Conservation (phyloP, 1,140 invertebrate genomes). For the Lepidurus packardi region DNA sequence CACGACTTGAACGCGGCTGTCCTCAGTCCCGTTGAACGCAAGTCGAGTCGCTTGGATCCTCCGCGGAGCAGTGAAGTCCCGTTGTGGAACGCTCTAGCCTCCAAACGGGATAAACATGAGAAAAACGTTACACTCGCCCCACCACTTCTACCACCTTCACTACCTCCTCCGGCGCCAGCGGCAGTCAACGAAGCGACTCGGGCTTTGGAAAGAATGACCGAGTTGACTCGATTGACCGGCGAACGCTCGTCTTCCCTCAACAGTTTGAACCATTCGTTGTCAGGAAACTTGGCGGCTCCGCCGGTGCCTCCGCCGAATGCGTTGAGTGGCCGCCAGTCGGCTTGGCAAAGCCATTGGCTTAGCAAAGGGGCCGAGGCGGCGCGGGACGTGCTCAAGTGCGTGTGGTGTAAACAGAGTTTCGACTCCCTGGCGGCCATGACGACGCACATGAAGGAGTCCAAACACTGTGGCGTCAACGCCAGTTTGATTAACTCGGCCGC, state of each 20-base stretch:
- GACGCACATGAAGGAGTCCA: slow-evolving; percentile 91
- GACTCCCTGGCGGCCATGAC: slow-evolving; percentile 81
- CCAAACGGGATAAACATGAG: slow-evolving; percentile 31
- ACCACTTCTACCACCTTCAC: slow-evolving; percentile 37
- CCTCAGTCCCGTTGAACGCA: not conserved
- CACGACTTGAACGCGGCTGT: not conserved
- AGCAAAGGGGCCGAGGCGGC: slow-evolving; percentile 88
- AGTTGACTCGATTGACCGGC: slow-evolving; percentile 73
- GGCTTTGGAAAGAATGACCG: slow-evolving; percentile 85
- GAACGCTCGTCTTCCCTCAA: slow-evolving; percentile 44
- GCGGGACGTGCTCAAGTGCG: slow-evolving; percentile 88
- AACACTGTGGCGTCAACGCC: slow-evolving; percentile 60
- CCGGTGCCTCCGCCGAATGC: slow-evolving; percentile 52
- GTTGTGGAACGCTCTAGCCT: slow-evolving; percentile 22
- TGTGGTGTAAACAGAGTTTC: slow-evolving; percentile 93
- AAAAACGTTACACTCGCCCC: no score
- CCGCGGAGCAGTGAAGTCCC: not conserved
- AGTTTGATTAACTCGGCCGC: slow-evolving; percentile 31
- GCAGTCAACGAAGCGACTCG: slow-evolving; percentile 72
- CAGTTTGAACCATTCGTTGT: not conserved
- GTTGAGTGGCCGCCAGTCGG: slow-evolving; percentile 41
- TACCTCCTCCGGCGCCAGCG: slow-evolving; percentile 48
- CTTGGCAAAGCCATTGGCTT: slow-evolving; percentile 92
- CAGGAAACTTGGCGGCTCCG: slow-evolving; percentile 42
- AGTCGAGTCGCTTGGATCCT: slow-evolving; percentile 1